Evolutionary conservation across 2,888 invertebrate species (phyloP).

Genomic region (Ophion ellenae): DNA sequence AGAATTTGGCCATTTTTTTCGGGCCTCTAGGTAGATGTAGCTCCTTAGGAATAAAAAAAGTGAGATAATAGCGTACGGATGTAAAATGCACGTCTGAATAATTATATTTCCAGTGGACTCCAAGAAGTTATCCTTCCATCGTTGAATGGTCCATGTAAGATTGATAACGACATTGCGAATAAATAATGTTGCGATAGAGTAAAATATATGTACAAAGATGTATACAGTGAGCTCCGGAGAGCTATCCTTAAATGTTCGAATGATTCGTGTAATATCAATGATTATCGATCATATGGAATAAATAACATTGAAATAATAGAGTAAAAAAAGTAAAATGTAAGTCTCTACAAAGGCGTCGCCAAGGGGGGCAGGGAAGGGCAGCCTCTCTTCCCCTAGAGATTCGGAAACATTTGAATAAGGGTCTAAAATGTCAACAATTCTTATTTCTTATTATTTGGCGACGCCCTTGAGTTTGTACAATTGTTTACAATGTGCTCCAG

Average conservation of each 20-base stretch:
- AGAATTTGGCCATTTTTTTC: too few species aligned
- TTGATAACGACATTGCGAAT: not conserved
- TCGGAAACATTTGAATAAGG: too few species aligned
- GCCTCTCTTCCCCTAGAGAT: too few species aligned
- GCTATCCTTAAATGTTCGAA: not conserved
- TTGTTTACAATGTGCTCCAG: not conserved
- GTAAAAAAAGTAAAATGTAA: conserved; percentile 12
- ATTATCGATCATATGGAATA: conserved; percentile 28
- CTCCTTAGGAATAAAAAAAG: not conserved
- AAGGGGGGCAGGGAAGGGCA: too few species aligned
- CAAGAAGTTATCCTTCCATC: not conserved
- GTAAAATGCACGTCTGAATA: not conserved
- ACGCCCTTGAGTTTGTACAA: conserved; percentile 16
- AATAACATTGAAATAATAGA: conserved; percentile 40
- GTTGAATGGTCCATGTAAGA: not conserved
- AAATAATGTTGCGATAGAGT: not conserved
- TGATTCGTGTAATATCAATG: not conserved
- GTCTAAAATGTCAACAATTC: too few species aligned
- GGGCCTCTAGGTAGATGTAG: too few species aligned
- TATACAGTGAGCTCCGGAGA: not conserved
- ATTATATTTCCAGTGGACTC: not conserved
- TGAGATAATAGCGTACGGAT: not conserved
- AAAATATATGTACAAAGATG: not conserved
- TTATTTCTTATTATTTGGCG: too few species aligned
- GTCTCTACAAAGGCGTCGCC: not conserved